A percentile compares a stretch with the other conserved stretches of the same genome.
Evolutionary conservation across 2,888 invertebrate genomes (phyloP).

Genomic region (Chouioia cunea): DNA sequence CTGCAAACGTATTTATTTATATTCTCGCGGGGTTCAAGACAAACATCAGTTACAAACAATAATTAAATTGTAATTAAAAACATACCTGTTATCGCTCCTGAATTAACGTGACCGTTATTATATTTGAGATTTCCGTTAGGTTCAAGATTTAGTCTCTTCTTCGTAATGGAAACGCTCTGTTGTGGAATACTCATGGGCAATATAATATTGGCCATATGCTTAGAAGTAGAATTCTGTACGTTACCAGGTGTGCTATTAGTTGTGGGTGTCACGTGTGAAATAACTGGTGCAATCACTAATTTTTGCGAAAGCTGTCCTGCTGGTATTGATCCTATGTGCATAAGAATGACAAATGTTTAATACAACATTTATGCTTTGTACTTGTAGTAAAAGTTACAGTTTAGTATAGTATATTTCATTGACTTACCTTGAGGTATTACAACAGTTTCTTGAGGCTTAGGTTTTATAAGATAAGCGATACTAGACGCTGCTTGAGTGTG

Average conservation of each 20-base stretch:
- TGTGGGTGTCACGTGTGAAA: constrained; percentile 60
- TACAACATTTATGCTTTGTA: constrained; percentile 1
- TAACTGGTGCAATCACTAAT: constrained; percentile 63
- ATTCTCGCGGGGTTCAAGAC: too few relatives aligned
- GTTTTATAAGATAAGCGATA: constrained; percentile 66
- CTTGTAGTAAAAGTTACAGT: constrained; percentile 8
- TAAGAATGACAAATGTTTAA: constrained; percentile 6
- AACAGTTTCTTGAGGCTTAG: constrained; percentile 58
- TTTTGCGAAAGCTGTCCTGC: constrained; percentile 59
- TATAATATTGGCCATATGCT: constrained; percentile 65
- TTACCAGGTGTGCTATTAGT: constrained; percentile 56
- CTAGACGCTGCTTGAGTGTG: constrained; percentile 62
- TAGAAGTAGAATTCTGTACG: constrained; percentile 57
- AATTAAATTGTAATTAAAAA: constrained; percentile 10
- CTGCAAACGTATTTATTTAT: constrained; percentile 51
- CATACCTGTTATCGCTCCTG: constrained; percentile 75
- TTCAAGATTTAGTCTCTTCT: constrained; percentile 77
- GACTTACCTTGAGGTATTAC: constrained; percentile 62
- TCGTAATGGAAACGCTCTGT: constrained; percentile 66
- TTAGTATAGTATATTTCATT: neutral
- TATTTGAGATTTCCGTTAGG: constrained; percentile 61
- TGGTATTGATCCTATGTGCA: constrained; percentile 55
- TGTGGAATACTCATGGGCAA: constrained; percentile 64
- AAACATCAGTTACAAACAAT: neutral
- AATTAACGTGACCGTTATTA: constrained; percentile 75